Evolutionary conservation across 2,113 vertebrate genomes (phyloP).

Genomic region (Litocranius walleri): DNA sequence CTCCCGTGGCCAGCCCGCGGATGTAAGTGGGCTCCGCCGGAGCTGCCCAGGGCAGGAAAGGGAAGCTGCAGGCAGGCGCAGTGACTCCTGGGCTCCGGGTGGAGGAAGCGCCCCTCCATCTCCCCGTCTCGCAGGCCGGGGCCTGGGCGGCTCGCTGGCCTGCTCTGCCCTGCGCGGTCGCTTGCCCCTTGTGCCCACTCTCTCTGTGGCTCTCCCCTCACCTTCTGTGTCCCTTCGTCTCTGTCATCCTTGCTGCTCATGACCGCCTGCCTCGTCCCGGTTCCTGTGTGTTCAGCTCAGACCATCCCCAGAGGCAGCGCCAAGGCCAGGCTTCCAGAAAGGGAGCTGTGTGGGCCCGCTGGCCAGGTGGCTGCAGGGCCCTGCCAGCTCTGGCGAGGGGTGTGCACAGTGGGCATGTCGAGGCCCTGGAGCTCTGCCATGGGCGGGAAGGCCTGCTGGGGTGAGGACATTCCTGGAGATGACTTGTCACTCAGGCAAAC

Average conservation of each 20-base stretch:
- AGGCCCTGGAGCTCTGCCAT: rapidly evolving
- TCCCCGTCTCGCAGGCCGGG: background rate
- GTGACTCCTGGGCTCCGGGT: rapidly evolving
- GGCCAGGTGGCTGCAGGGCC: background rate
- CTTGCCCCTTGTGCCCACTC: rapidly evolving
- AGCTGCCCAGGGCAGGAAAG: background rate
- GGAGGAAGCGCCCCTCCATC: background rate
- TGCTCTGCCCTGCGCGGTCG: rapidly evolving
- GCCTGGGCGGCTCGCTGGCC: rapidly evolving
- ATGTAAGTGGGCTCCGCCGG: rapidly evolving
- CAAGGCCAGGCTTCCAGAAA: background rate
- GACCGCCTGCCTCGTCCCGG: background rate
- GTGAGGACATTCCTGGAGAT: background rate
- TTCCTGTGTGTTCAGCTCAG: background rate
- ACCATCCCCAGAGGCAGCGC: background rate
- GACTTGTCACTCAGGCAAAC: too few species aligned
- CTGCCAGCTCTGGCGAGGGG: background rate
- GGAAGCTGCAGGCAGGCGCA: too few species aligned
- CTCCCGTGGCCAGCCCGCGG: background rate
- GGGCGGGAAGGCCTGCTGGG: background rate
- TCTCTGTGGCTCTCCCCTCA: background rate
- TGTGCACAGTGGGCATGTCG: rapidly evolving
- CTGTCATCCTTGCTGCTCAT: rapidly evolving
- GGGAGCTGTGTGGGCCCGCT: rapidly evolving
- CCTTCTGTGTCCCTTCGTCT: background rate